Conservation (phyloP, 2,113 vertebrate species). For the Macquaria australasica region DNA sequence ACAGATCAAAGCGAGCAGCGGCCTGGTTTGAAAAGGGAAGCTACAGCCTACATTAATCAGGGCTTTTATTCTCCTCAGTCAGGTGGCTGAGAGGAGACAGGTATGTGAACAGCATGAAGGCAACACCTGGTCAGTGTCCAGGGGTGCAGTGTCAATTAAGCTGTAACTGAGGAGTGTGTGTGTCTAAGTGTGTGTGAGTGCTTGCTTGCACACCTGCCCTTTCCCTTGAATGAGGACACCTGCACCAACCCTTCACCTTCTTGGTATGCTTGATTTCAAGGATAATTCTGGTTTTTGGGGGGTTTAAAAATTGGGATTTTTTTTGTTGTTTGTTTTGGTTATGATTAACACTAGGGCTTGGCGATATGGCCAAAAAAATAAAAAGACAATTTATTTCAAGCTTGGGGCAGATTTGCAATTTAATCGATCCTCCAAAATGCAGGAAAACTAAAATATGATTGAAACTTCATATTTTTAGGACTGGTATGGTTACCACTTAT, state of each 20-base stretch:
- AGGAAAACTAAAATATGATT: background rate
- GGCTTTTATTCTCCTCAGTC: constrained; percentile 63
- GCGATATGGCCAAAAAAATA: background rate
- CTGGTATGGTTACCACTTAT: background rate
- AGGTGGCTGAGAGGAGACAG: constrained; percentile 72
- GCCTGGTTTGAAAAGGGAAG: constrained; percentile 69
- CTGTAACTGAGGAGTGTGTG: constrained; percentile 50
- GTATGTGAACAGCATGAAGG: constrained; percentile 71
- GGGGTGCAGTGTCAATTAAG: constrained; percentile 65
- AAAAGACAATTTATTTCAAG: background rate
- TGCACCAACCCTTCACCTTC: constrained; percentile 23
- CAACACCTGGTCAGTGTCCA: constrained; percentile 79
- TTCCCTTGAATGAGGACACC: constrained; percentile 30
- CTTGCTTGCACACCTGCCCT: constrained; percentile 54
- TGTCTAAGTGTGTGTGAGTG: constrained; percentile 13
- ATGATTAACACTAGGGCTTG: background rate
- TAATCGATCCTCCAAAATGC: background rate
- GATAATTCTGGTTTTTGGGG: background rate
- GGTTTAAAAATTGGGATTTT: background rate
- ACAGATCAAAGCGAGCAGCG: constrained; percentile 76
- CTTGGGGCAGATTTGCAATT: background rate
- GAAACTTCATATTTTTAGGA: background rate
- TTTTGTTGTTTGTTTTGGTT: background rate
- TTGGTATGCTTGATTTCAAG: constrained; percentile 12
- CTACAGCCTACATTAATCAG: constrained; percentile 75